A percentile compares a stretch with the other conserved stretches of the same genome.
Conservation (phyloP, 2,797 vertebrate species). For the Furcifer pardalis region DNA sequence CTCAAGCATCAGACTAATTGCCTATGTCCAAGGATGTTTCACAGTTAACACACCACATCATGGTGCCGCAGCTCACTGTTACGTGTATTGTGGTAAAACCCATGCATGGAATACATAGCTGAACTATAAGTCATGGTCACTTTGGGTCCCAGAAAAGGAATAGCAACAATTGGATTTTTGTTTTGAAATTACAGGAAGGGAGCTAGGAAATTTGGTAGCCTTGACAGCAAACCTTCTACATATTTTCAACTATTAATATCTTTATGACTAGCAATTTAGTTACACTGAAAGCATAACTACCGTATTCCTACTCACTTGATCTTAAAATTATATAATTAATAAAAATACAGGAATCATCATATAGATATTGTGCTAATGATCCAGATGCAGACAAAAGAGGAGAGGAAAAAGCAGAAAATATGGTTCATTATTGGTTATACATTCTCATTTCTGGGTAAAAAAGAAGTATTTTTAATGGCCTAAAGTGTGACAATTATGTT, state of each 20-base stretch:
- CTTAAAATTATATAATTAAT: constrained; percentile 68
- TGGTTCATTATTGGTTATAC: constrained; percentile 68
- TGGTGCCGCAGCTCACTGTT: constrained; percentile 18
- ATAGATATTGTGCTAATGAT: constrained; percentile 74
- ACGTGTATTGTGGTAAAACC: constrained; percentile 33
- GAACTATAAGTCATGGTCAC: constrained; percentile 32
- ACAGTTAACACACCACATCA: constrained; percentile 38
- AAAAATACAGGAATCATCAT: constrained; percentile 76
- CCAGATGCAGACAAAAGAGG: constrained; percentile 65
- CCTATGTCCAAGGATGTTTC: constrained; percentile 51
- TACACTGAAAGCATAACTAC: constrained; percentile 57
- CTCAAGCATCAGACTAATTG: constrained; percentile 58
- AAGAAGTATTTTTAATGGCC: constrained; percentile 51
- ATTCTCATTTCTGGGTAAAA: constrained; percentile 60
- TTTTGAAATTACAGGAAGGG: constrained; percentile 31
- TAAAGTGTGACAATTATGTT: constrained; percentile 58
- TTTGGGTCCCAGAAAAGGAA: constrained; percentile 44
- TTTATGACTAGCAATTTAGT: constrained; percentile 45
- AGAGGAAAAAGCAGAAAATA: constrained; percentile 68
- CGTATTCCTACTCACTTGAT: constrained; percentile 56
- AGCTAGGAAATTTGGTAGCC: constrained; percentile 38
- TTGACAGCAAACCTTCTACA: constrained; percentile 48
- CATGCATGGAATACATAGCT: constrained; percentile 28
- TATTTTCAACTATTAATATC: constrained; percentile 29
- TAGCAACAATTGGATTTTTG: neutral